These are phyloP conservation scores for Nyctibius grandis DNA, from an alignment of 2,797 vertebrate genomes.

Conservation along the genomic window DNA sequence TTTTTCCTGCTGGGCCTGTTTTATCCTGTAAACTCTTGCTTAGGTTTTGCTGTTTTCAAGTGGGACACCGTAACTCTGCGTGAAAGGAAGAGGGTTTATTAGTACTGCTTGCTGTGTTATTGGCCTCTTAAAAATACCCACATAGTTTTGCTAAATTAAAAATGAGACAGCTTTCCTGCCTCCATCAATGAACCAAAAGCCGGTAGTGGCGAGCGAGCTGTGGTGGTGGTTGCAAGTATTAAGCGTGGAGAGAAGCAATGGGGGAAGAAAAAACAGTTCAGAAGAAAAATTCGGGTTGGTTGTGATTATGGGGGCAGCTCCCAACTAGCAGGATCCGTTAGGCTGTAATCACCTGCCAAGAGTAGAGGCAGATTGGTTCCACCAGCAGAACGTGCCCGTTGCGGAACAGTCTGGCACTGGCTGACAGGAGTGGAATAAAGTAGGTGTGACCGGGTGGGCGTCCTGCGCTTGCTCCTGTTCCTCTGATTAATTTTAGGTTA, in stretches of 20 bases:
- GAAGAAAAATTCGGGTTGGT: neutral
- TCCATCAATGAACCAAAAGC: neutral
- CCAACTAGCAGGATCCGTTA: neutral
- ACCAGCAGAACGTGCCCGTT: rapidly evolving
- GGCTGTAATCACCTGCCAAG: neutral
- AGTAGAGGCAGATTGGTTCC: neutral
- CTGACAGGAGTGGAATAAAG: neutral
- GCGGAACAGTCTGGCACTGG: neutral
- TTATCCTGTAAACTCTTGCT: neutral
- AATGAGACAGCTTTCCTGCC: neutral
- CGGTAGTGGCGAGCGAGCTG: neutral
- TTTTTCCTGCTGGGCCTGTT: neutral
- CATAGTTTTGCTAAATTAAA: neutral
- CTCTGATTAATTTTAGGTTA: neutral
- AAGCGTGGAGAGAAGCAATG: neutral
- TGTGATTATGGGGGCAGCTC: neutral
- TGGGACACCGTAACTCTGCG: neutral
- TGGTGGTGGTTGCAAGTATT: neutral
- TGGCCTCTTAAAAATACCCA: neutral
- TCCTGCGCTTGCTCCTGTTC: neutral
- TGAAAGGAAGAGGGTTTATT: neutral
- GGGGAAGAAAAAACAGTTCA: neutral
- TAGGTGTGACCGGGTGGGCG: neutral
- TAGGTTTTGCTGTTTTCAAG: neutral
- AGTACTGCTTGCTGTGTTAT: neutral